Conservation (phyloP, 2,888 invertebrate species). For the Heliconius charithonia region DNA sequence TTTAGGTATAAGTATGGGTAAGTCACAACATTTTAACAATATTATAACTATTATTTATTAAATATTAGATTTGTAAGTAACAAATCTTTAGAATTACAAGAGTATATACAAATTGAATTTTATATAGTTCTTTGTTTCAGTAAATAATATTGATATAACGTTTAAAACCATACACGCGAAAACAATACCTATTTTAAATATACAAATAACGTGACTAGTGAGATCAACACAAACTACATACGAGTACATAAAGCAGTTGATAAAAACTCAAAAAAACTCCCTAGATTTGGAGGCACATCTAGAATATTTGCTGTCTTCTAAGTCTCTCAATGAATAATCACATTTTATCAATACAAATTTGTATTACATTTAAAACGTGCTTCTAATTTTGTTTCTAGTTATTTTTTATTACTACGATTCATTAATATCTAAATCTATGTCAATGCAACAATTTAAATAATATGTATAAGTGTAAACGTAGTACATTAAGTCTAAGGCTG, state of each 20-base stretch:
- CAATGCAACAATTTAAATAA: conserved; percentile 19
- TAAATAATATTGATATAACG: conserved; percentile 13
- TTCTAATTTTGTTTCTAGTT: conserved; percentile 36
- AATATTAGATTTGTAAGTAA: conserved; percentile 55
- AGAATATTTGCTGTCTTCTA: conserved; percentile 19
- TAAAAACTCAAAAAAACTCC: conserved; percentile 3
- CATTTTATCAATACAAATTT: conserved; percentile 20
- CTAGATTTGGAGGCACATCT: background rate
- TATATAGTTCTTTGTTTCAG: conserved; percentile 7
- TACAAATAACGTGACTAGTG: conserved; percentile 15
- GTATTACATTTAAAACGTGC: conserved; percentile 35
- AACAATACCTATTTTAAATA: background rate
- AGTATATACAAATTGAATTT: conserved; percentile 35
- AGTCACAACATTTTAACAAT: conserved; percentile 67
- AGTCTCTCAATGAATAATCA: conserved; percentile 31
- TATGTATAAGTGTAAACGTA: conserved; percentile 17
- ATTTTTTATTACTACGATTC: conserved; percentile 31
- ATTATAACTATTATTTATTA: conserved; percentile 56
- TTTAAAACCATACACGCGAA: conserved; percentile 4
- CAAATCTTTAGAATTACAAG: conserved; percentile 49
- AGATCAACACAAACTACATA: conserved; percentile 12
- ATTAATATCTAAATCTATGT: conserved; percentile 28
- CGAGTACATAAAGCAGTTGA: background rate
- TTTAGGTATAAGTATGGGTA: conserved; percentile 58
- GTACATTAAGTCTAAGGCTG: conserved; percentile 20